Base-by-base conservation (phyloP, 2,888 invertebrate genomes). In the Merodon equestris region DNA sequence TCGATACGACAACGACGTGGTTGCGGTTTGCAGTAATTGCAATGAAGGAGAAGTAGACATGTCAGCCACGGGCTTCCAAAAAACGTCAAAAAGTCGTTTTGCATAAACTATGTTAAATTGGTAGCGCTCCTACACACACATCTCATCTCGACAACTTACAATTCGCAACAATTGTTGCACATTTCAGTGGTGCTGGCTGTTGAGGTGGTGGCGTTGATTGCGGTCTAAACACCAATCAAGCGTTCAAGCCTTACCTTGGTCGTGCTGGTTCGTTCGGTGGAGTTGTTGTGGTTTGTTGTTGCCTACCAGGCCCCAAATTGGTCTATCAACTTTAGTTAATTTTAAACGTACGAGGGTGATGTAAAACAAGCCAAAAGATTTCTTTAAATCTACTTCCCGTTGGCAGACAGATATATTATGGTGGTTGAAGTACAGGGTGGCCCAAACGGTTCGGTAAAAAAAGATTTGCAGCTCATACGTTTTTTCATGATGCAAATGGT, bases 191-290 rank as follows among this genome's bases (percentile, higher is more conserved):
- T 7, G 40, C 10, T 10, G 3, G 57, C 40, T 51, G 44, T 9
- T 10, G 50, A 19, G 47, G 53, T 34, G 61, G 45, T 68, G 74
- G 79, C 79, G 68, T 79, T 74, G 79, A 79, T 79, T 79, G 79
- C 64, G 74, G 74, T 79, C 70, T 74, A 66, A 70, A 74, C 74
- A 74, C 74, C 74, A 79, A 70, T 79, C 79, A 74, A 74, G 71
- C 66, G 71, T 76, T 53, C 58, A 27, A 27, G 27, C 27, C 54
- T 64, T 60, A 64, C 42, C 27, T 53, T 68, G 1, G 45, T 45
- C 40, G 18, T 68, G n/a, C 5, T 15, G 9, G 9, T 15, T 45
- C 14, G 45, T 15, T 14, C 9, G 40, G 19, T 44, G 45, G 27
- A 47, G 63, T 47, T 19, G 61, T 53, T 54, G 40, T 27, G 1